Conservation (phyloP, 2,888 invertebrate species). For the Lomographa bimaculata region DNA sequence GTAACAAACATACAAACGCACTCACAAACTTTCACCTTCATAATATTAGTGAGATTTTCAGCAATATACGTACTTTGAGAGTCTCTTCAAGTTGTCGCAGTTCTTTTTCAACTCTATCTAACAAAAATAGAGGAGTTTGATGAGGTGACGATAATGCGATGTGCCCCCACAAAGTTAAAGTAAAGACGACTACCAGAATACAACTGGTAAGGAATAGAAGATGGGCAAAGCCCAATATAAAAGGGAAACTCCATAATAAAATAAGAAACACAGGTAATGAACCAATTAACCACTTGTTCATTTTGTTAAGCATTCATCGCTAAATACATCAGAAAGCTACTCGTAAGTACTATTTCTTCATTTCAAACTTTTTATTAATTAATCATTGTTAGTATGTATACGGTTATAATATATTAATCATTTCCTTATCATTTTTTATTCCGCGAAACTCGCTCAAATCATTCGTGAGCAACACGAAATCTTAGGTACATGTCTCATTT, state of each 20-base stretch:
- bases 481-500: no score
- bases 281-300: conserved; percentile 54
- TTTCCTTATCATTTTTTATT: neutral
- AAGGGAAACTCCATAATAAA: conserved; percentile 61
- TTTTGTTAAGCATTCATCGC: conserved; percentile 15
- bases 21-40: no score
- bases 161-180: conserved; percentile 84
- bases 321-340: conserved; percentile 4
- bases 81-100: conserved; percentile 84
- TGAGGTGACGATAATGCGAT: conserved; percentile 86
- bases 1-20: no score
- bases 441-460: no score
- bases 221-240: conserved; percentile 57
- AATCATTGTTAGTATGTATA: no score
- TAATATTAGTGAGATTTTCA: no score
- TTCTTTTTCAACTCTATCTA: conserved; percentile 85
- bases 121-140: conserved; percentile 83
- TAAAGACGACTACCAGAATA: conserved; percentile 54
- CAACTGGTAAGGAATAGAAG: conserved; percentile 55
- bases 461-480: no score
- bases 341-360: no score
- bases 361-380: no score
- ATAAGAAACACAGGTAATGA: conserved; percentile 53
- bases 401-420: no score
- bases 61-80: conserved; percentile 83